Evolutionary conservation across 2,888 invertebrate genomes (phyloP).

Genomic region (Acleris laterana): DNA sequence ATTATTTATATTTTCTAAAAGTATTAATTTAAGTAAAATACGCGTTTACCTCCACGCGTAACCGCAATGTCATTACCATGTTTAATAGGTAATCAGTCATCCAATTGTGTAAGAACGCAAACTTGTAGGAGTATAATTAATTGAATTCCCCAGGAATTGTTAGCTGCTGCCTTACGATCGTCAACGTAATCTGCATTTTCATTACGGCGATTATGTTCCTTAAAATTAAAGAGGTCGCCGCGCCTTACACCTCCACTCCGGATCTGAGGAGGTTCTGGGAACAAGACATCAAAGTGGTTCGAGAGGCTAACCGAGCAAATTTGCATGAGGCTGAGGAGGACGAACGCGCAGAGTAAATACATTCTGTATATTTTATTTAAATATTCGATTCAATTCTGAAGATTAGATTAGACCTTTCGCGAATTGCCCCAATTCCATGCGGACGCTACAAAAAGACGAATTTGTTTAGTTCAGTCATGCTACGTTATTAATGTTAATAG

Average conservation of each 20-base stretch:
- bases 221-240: constrained; percentile 93
- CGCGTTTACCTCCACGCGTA: no score
- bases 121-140: constrained; percentile 4
- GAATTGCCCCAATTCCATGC: background rate
- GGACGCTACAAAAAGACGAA: background rate
- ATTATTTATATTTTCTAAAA: no score
- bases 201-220: constrained; percentile 91
- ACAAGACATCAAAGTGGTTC: constrained; percentile 89
- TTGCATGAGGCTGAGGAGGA: constrained; percentile 84
- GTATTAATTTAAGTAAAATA: no score
- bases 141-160: constrained; percentile 83
- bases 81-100: no score
- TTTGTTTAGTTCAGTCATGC: no score
- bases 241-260: constrained; percentile 90
- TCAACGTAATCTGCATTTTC: constrained; percentile 93
- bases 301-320: constrained; percentile 87
- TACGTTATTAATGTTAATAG: no score
- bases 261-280: constrained; percentile 91
- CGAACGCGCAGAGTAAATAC: constrained; percentile 71
- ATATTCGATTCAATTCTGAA: constrained; percentile 9
- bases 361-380: constrained; percentile 31
- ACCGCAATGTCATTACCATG: no score
- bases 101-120: no score
- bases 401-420: constrained; percentile 14
- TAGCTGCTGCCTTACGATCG: constrained; percentile 90